These are phyloP conservation scores for Watsonalla binaria DNA, from an alignment of 2,888 invertebrate species.

Conservation along the genomic window DNA sequence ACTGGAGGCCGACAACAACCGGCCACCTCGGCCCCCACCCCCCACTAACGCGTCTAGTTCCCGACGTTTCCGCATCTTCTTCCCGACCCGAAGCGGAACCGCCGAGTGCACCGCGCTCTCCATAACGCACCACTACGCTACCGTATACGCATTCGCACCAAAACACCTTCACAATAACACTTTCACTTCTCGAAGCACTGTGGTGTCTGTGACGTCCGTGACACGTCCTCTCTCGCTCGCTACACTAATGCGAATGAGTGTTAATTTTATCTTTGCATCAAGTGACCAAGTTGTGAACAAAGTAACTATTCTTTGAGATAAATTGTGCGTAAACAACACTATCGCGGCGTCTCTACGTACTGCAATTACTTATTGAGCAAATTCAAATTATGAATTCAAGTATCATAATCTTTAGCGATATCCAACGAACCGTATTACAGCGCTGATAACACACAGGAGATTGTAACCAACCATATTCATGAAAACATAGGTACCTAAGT, in stretches of 20 bases:
- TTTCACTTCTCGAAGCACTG: conserved; percentile 27
- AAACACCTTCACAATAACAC: conserved; percentile 26
- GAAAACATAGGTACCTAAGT: no score
- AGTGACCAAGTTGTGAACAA: conserved; percentile 9
- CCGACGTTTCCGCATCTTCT: conserved; percentile 87
- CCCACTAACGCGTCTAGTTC: conserved; percentile 85
- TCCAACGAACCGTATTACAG: no score
- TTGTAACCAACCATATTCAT: no score
- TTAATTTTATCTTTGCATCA: conserved; percentile 28
- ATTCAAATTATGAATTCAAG: no score
- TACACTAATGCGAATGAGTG: conserved; percentile 48
- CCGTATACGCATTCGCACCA: conserved; percentile 61
- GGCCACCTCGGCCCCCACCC: conserved; percentile 69
- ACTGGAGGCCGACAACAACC: conserved; percentile 81
- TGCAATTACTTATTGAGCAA: no score
- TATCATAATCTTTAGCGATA: no score
- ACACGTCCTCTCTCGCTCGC: conserved; percentile 42
- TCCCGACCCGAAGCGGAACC: conserved; percentile 82
- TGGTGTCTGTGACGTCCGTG: conserved; percentile 1
- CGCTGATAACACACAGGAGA: no score
- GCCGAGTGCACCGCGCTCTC: conserved; percentile 79
- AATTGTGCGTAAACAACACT: neutral
- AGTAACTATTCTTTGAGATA: neutral
- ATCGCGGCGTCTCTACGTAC: no score
- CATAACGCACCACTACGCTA: conserved; percentile 56